These are phyloP conservation scores for Guaruba guarouba DNA, from an alignment of 2,113 vertebrate species.

Conservation along the genomic window DNA sequence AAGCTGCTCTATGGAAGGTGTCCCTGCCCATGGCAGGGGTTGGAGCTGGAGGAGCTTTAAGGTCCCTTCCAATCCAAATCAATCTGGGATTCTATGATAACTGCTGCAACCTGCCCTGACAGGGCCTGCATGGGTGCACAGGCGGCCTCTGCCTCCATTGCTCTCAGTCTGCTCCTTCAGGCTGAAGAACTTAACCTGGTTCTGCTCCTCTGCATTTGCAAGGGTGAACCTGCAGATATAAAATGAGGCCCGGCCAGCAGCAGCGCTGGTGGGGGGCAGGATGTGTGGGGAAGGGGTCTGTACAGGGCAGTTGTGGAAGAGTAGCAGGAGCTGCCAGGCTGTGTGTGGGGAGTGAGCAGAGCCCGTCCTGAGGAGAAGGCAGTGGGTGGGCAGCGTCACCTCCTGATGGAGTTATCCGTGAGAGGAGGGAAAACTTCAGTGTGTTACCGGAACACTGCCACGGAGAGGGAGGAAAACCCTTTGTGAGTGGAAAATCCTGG, in stretches of 20 bases:
- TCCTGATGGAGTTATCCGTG: accelerated
- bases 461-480: neutral
- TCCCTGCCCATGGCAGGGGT: neutral
- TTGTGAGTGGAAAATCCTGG: accelerated
- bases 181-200: accelerated
- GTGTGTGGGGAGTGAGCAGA: neutral
- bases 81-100: neutral
- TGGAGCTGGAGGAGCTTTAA: accelerated
- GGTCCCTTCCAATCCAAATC: neutral
- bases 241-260: accelerated
- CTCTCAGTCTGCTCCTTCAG: accelerated
- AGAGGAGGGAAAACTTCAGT: neutral
- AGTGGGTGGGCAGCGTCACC: accelerated
- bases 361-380: neutral
- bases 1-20: neutral
- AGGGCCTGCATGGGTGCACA: neutral
- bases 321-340: neutral
- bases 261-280: too few relatives aligned
- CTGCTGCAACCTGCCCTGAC: neutral
- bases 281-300: neutral
- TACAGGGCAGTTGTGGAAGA: neutral
- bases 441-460: accelerated
- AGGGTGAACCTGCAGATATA: too few relatives aligned
- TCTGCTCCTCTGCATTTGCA: neutral
- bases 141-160: neutral